Evolutionary conservation across 2,797 vertebrate genomes (phyloP), one percentile per base, ranked within the genome.

Genomic region (Enoplosus armatus): DNA sequence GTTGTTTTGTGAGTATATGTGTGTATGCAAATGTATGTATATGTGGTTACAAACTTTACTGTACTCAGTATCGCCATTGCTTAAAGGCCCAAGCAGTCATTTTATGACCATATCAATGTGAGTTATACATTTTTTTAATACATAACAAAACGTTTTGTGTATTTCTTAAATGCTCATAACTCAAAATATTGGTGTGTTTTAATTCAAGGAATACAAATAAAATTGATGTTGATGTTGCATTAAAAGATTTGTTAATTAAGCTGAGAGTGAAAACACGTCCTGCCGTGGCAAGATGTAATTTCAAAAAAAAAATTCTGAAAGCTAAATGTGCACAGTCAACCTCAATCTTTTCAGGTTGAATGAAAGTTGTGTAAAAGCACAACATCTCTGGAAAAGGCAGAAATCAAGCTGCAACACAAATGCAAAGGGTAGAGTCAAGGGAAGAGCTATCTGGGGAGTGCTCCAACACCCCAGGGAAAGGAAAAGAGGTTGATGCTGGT

Each of bases 401-500:
- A 65, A 68, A 72, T 75, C 60, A 77, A 54, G 5, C 54, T 48
- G 63, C 70, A 79, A 67, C 56, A 68, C 47, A 51, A 50, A 29
- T 12, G 15, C 1, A 76, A 74, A 79, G 70, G 61, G 53, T 54
- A 48, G 31, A 69, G 67, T 51, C 35, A 39, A 56, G 67, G 20
- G 60, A 80, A 51, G 69, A 71, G 55, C 27, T 63, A 16, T 77
- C 79, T 33, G 8, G 63, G 55, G 79, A 84, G 55, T 12, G 1
- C 24, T 51, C 83, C 73, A 73, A 47, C 60, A 56, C 85, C 63
- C 88, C 5, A 2, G 71, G 81, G 87, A 80, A 50, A 56, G n/a
- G 27, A 75, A 66, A 82, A 51, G 55, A 82, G 68, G 80, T 69
- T 54, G 45, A 47, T 43, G 58, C 65, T 35, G 51, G 76, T 41